Conservation (phyloP, 2,113 vertebrate species). For the Amazona vittata region DNA sequence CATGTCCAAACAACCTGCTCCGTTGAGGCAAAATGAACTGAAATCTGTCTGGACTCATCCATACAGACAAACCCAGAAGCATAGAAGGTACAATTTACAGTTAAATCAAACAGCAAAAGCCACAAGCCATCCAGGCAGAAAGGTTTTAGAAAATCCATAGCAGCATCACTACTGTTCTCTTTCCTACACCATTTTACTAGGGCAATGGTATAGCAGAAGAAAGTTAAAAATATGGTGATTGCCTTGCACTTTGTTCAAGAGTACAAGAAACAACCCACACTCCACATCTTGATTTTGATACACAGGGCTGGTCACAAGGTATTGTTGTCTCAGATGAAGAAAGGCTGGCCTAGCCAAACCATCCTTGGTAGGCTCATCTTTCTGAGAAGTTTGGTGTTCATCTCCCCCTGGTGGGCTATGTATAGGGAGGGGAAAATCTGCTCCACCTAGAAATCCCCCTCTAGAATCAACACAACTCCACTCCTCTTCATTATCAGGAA, state of each 20-base stretch:
- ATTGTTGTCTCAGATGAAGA: neutral
- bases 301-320: neutral
- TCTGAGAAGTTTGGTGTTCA: neutral
- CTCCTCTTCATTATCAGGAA: neutral
- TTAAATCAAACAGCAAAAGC: neutral
- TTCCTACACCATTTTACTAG: neutral
- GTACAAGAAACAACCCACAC: neutral
- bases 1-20: neutral
- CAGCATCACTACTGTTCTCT: neutral
- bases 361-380: neutral
- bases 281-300: neutral
- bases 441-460: neutral
- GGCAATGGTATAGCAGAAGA: neutral
- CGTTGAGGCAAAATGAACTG: neutral
- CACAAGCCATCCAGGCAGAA: neutral
- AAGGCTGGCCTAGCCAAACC: neutral
- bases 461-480: neutral
- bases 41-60: neutral
- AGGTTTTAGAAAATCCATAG: neutral
- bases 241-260: neutral
- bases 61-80: neutral
- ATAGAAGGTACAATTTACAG: neutral
- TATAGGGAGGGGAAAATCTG: neutral
- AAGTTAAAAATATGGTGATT: neutral
- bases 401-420: slow-evolving; percentile 1